Percentiles rank a stretch among this genome's conserved stretches.
phyloP scores from a whole-genome alignment of 2,113 vertebrate species.

The Brienomyrus longianalis region DNA sequence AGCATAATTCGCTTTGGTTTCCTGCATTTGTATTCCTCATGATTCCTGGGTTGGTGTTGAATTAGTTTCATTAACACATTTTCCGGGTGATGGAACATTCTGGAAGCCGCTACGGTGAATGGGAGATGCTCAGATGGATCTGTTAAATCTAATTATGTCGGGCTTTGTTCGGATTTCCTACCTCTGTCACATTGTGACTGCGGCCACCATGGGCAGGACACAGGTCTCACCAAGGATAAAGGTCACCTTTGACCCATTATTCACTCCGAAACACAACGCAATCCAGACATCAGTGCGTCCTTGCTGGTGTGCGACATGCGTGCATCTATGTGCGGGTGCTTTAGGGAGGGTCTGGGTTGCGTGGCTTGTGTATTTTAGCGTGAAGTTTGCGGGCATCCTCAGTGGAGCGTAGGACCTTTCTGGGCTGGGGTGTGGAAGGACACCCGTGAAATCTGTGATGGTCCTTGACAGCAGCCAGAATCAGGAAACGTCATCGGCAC shows the following conservation, averaged over 20 bases:
- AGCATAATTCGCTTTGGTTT: neutral
- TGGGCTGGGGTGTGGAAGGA: conserved; percentile 86
- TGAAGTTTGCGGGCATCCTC: conserved; percentile 60
- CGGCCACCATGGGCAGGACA: neutral
- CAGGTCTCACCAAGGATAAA: neutral
- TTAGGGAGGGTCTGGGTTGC: neutral
- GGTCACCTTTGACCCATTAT: neutral
- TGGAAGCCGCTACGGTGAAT: neutral
- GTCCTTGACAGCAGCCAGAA: conserved; percentile 92
- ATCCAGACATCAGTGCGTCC: neutral
- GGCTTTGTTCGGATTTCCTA: neutral
- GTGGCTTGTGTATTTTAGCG: neutral
- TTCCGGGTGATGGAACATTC: neutral
- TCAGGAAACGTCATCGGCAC: conserved; percentile 80
- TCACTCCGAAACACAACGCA: neutral
- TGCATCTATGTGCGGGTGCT: neutral
- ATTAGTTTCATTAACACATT: neutral
- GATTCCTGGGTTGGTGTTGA: neutral
- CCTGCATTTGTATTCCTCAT: neutral
- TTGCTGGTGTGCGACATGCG: neutral
- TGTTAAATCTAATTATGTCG: neutral
- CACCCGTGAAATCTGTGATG: conserved; percentile 90
- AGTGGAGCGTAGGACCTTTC: conserved; percentile 79
- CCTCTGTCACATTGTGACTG: neutral
- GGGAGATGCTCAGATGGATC: neutral